These are phyloP conservation scores for Hippocampus zosterae DNA, from an alignment of 2,113 vertebrate genomes.

Conservation along the genomic window DNA sequence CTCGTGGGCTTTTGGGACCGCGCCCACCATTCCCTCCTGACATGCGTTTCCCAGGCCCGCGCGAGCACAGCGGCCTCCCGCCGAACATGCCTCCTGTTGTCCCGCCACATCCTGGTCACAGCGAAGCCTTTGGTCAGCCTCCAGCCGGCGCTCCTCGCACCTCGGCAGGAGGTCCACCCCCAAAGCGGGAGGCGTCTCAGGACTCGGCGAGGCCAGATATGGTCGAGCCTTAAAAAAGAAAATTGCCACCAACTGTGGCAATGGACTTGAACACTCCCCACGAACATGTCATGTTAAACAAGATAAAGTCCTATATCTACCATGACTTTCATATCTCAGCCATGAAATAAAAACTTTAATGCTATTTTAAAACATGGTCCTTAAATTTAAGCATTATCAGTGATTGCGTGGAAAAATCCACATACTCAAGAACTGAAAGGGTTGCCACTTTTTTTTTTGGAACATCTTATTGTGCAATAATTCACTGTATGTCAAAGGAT, in stretches of 20 bases:
- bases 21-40: constrained; percentile 67
- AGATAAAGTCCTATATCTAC: constrained; percentile 32
- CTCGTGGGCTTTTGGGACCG: constrained; percentile 68
- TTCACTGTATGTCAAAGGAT: constrained; percentile 56
- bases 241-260: constrained; percentile 20
- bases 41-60: constrained; percentile 59
- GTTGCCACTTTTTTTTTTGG: constrained; percentile 44
- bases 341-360: constrained; percentile 35
- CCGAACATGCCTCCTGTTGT: constrained; percentile 67
- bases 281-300: constrained; percentile 9
- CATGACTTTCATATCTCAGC: constrained; percentile 49
- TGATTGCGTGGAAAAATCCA: constrained; percentile 36
- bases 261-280: constrained; percentile 25
- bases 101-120: constrained; percentile 56
- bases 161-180: constrained; percentile 55
- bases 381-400: constrained; percentile 44
- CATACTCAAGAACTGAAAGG: constrained; percentile 25
- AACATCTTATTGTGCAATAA: constrained; percentile 67
- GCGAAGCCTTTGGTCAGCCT: constrained; percentile 59
- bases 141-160: constrained; percentile 49
- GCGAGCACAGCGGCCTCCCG: constrained; percentile 48
- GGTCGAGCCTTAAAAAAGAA: constrained; percentile 60
- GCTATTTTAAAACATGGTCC: constrained; percentile 32
- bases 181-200: constrained; percentile 68
- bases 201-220: constrained; percentile 64